Evolutionary conservation across 2,113 vertebrate species (phyloP), one percentile per base, ranked within the genome.

Genomic region (Alligator mississippiensis): DNA sequence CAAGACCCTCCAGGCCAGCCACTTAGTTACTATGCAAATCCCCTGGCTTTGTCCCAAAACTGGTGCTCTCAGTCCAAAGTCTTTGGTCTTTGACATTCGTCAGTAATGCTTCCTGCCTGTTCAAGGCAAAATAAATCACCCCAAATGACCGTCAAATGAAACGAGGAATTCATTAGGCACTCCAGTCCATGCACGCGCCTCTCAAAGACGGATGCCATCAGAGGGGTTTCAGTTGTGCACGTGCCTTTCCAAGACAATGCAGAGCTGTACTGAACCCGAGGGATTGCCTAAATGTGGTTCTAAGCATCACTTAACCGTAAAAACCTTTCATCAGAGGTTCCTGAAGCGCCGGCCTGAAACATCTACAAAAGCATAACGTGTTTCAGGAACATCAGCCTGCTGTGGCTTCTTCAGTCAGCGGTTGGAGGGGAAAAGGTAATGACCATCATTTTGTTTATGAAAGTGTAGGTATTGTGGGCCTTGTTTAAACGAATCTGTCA

Each of bases 401-500:
- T 88, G 82, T 59, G 84, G 86, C 62, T 60, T 83, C 62, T 60
- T 83, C 81, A 88, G 74, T 80, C 79, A 92, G 76, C 12, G 57
- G 55, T 72, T 70, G 80, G 64, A 87, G 76, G 72, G 57, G 84
- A 90, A 74, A 76, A 30, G 79, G 64, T 16, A 84, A 77, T 3
- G 14, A 88, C 5, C 54, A 89, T 14, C 5, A 3, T 63, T 92
- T 83, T 90, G 82, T 92, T 90, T 89, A 92, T 55, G 77, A 60
- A 77, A 82, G 22, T 85, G 88, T 19, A 54, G 0, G 92, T 72
- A 93, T 34, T 2, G 1, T 61, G 63, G 94, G 82, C 30, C 68
- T 87, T 68, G 87, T 85, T 89, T 88, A 84, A 94, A 84, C 47
- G 58, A 86, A 66, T 58, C n/a, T 90, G 84, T 79, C 86, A 57